phyloP scores from a whole-genome alignment of 2,888 invertebrate species.

The Cheilosia pagana region DNA sequence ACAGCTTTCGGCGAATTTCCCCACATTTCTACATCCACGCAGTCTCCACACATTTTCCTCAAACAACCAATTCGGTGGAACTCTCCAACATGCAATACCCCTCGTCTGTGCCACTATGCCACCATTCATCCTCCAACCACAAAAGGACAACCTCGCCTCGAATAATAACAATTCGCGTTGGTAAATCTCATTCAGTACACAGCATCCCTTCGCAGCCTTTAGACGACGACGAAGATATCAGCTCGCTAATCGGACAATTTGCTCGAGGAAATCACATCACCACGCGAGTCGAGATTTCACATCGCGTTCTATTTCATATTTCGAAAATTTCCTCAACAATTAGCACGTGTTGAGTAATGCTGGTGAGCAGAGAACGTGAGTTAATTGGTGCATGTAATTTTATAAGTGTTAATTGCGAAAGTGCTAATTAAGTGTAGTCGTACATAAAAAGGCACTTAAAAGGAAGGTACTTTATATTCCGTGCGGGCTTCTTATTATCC shows the following conservation, averaged over 20 bases:
- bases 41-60: conserved; percentile 33
- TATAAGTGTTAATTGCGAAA: conserved; percentile 50
- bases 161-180: conserved; percentile 58
- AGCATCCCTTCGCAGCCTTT: conserved; percentile 66
- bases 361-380: conserved; percentile 28
- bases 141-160: conserved; percentile 36
- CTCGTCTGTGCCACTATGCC: background rate
- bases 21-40: conserved; percentile 26
- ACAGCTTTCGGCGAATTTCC: background rate
- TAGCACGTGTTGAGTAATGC: conserved; percentile 58
- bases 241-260: background rate
- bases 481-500: conserved; percentile 5
- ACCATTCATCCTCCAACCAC: conserved; percentile 19
- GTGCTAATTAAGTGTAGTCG: conserved; percentile 57
- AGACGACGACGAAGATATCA: conserved; percentile 53
- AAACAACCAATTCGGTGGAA: too few relatives aligned
- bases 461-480: conserved; percentile 3
- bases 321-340: conserved; percentile 46
- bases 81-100: background rate
- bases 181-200: conserved; percentile 52
- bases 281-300: conserved; percentile 35
- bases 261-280: conserved; percentile 5
- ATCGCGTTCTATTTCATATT: conserved; percentile 28
- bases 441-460: conserved; percentile 43
- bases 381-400: conserved; percentile 63